Percentiles rank a stretch among this genome's conserved stretches.
Conservation (phyloP, 2,888 invertebrate species). For the Nasonovia ribisnigri region DNA sequence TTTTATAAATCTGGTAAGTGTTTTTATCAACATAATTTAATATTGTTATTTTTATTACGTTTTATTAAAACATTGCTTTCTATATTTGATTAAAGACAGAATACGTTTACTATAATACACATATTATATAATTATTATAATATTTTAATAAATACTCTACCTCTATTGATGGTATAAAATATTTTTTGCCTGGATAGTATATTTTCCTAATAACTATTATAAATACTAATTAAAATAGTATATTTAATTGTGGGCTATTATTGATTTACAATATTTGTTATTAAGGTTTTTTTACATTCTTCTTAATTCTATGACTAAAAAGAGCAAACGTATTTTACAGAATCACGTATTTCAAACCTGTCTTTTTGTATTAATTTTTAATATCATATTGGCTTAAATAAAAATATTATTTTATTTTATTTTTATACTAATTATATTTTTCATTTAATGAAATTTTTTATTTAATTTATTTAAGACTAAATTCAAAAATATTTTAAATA, state of each 20-base stretch:
- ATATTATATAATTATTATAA: no score
- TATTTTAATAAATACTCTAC: not conserved
- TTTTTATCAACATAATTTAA: not conserved
- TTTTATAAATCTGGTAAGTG: not conserved
- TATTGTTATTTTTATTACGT: not conserved
- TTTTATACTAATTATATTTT: no score
- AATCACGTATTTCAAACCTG: no score
- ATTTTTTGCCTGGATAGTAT: not conserved
- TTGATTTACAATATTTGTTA: not conserved
- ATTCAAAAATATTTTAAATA: not conserved
- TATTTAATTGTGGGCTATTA: not conserved
- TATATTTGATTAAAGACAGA: not conserved
- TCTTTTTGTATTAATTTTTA: no score
- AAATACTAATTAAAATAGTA: not conserved
- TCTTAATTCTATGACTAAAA: not conserved
- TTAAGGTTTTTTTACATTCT: not conserved
- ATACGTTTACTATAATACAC: not conserved
- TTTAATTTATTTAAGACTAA: no score
- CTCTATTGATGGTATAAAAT: not conserved
- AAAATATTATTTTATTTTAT: no score
- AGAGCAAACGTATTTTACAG: not conserved
- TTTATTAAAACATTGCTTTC: not conserved
- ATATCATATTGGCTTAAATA: no score
- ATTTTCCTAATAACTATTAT: not conserved
- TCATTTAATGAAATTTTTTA: no score